Evolutionary conservation across 53 echinoderm and acorn worm species (phyloP).

Genomic region (Pentamera pediparva): DNA sequence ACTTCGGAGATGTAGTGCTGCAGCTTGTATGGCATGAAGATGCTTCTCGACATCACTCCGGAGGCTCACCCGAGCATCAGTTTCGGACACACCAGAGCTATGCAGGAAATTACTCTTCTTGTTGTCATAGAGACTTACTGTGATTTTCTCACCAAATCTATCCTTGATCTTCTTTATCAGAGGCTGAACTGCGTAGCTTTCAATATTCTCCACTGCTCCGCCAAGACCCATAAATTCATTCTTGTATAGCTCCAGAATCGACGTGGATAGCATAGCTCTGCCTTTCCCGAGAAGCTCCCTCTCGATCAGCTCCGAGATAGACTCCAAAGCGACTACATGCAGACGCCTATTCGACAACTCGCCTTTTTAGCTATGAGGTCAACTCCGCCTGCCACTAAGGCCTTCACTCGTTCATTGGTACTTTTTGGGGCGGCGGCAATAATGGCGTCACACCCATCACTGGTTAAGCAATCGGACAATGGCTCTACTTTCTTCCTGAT

Average conservation of each 20-base stretch:
- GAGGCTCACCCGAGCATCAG: conserved; percentile 26
- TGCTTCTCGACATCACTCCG: conserved; percentile 29
- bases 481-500: conserved; percentile 41
- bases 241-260: conserved; percentile 44
- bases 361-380: conserved; percentile 46
- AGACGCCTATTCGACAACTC: conserved; percentile 29
- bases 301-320: conserved; percentile 34
- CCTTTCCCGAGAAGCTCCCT: conserved; percentile 30
- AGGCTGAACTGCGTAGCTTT: conserved; percentile 25
- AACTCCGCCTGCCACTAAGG: conserved; percentile 21
- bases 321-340: conserved; percentile 30
- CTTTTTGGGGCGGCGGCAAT: conserved; percentile 32
- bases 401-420: conserved; percentile 39
- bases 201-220: conserved; percentile 29
- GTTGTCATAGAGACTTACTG: neutral
- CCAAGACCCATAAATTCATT: conserved; percentile 31
- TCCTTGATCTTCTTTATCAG: conserved; percentile 31
- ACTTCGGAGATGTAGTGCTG: conserved; percentile 26
- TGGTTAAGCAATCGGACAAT: conserved; percentile 50
- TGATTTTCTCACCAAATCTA: conserved; percentile 31
- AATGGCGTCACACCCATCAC: conserved; percentile 44
- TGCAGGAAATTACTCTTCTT: conserved; percentile 31
- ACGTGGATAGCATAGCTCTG: conserved; percentile 32
- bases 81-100: conserved; percentile 20
- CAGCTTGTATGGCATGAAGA: conserved; percentile 4